Conservation (phyloP, 1,140 invertebrate species). For the Atta texana region DNA sequence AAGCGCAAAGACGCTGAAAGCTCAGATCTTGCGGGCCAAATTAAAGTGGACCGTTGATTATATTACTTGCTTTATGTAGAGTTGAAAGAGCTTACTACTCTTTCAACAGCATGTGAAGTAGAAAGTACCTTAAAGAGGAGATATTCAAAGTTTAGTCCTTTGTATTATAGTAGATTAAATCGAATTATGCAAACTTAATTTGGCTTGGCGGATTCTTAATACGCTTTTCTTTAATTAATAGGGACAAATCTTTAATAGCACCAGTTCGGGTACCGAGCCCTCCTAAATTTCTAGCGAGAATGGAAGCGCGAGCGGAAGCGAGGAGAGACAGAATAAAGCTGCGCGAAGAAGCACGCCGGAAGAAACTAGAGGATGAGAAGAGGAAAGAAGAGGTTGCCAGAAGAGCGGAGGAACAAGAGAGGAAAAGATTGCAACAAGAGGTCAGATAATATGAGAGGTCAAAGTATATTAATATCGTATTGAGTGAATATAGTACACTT, state of each 20-base stretch:
- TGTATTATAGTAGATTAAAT: constrained; percentile 12
- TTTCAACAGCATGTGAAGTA: constrained; percentile 2
- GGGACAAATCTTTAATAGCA: constrained; percentile 66
- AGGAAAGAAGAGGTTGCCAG: constrained; percentile 69
- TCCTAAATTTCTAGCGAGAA: constrained; percentile 79
- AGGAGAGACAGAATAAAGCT: constrained; percentile 74
- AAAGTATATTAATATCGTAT: constrained; percentile 65
- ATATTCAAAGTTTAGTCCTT: constrained; percentile 2
- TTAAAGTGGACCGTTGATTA: constrained; percentile 42
- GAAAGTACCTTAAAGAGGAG: constrained; percentile 38
- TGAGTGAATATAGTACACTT: constrained; percentile 28
- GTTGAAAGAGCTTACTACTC: too few relatives aligned
- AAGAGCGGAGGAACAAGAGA: constrained; percentile 73
- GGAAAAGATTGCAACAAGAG: constrained; percentile 73
- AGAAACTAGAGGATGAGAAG: constrained; percentile 76
- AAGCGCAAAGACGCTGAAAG: background rate
- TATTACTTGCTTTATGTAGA: background rate
- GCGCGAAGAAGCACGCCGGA: constrained; percentile 73
- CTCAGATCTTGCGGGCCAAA: background rate
- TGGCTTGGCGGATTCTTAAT: background rate
- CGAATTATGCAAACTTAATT: constrained; percentile 5
- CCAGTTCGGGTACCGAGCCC: constrained; percentile 72
- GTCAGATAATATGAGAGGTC: constrained; percentile 67
- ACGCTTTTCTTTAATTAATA: constrained; percentile 35
- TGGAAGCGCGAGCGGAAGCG: constrained; percentile 79